These are phyloP conservation scores for Nephila pilipes DNA, from an alignment of 1,140 invertebrate genomes.

Conservation along the genomic window DNA sequence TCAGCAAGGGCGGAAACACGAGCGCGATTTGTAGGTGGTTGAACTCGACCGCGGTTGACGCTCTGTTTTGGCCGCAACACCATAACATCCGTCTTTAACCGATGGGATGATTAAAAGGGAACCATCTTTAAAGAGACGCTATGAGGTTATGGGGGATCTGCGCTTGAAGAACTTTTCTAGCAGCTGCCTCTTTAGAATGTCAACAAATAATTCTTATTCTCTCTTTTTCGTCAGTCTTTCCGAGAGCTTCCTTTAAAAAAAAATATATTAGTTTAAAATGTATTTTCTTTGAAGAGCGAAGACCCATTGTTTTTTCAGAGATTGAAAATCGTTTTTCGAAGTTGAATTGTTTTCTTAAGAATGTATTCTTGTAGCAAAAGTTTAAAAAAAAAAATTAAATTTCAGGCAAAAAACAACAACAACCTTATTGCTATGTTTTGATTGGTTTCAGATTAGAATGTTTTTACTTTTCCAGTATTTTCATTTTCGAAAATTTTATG, in stretches of 20 bases:
- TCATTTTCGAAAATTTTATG: too few species aligned
- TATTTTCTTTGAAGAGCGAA: not conserved
- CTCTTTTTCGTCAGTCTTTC: not conserved
- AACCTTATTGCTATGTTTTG: too few species aligned
- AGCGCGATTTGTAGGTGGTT: slow-evolving; percentile 51
- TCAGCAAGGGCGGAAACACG: not conserved
- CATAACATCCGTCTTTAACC: slow-evolving; percentile 51
- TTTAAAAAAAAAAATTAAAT: too few species aligned
- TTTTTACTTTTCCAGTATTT: too few species aligned
- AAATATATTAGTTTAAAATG: not conserved
- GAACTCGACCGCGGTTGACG: slow-evolving; percentile 46
- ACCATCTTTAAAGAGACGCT: not conserved
- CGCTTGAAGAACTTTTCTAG: slow-evolving; percentile 16
- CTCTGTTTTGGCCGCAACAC: slow-evolving; percentile 45
- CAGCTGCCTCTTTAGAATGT: not conserved
- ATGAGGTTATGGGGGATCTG: slow-evolving; percentile 56
- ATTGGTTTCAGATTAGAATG: too few species aligned
- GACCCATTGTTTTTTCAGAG: too few species aligned
- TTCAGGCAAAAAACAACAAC: too few species aligned
- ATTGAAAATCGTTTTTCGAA: too few species aligned
- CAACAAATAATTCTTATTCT: not conserved
- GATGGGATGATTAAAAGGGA: not conserved
- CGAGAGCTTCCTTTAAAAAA: not conserved
- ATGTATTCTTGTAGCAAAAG: too few species aligned
- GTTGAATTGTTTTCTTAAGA: too few species aligned